These are phyloP conservation scores for Watsonalla binaria DNA, from an alignment of 2,888 invertebrate species.

Conservation along the genomic window DNA sequence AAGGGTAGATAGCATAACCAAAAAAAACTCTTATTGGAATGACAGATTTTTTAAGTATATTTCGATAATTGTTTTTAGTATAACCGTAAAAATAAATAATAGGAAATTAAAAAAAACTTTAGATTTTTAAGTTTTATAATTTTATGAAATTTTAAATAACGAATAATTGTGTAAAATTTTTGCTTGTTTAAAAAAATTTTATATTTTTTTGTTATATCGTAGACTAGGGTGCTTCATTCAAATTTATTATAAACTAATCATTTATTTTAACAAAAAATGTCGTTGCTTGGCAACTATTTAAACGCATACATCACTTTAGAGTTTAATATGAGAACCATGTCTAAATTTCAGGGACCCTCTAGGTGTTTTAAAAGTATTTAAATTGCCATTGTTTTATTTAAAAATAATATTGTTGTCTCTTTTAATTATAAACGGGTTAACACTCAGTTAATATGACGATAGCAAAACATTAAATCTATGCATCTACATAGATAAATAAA, in stretches of 20 bases:
- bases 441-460: no score
- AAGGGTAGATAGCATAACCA: slow-evolving; percentile 45
- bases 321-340: slow-evolving; percentile 26
- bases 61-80: neutral
- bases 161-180: neutral
- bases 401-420: no score
- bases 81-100: no score
- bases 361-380: slow-evolving; percentile 16
- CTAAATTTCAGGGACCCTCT: slow-evolving; percentile 42
- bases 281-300: slow-evolving; percentile 28
- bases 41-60: slow-evolving; percentile 2
- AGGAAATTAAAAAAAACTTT: slow-evolving; percentile 1
- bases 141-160: neutral
- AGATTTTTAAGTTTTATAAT: neutral
- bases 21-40: slow-evolving; percentile 10
- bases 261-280: neutral
- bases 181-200: neutral
- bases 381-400: slow-evolving; percentile 4
- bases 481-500: no score
- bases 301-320: slow-evolving; percentile 9
- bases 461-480: no score
- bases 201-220: neutral
- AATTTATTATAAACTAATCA: neutral
- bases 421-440: no score
- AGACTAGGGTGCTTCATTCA: neutral